Base-by-base conservation (phyloP, 2,797 vertebrate genomes). In the Spondyliosoma cantharus region DNA sequence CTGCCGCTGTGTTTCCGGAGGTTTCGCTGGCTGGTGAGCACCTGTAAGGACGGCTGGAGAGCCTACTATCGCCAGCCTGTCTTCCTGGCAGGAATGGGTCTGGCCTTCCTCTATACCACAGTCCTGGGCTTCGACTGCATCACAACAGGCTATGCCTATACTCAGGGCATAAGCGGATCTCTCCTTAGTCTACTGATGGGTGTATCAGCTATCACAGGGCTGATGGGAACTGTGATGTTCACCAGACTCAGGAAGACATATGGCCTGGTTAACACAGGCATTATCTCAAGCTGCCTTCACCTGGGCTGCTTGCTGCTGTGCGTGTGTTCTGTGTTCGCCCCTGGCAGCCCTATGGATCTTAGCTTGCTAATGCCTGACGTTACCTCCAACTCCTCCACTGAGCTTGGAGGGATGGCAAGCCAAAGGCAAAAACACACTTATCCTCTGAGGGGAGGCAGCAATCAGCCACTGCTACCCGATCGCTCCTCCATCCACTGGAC, bases 121-220 rank as follows among this genome's bases (percentile, higher is more conserved):
- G 95, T 96, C 24, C 93, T 96, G 80, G 96, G 95, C 37, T 96
- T 96, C 27, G 93, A 96, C 90, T 95, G 96, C 90, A 96, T 97
- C 89, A 95, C 94, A 70, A 95, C 95, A 0, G 93, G 95, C 82
- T 96, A 96, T 5, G 93, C 95, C 72, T 96, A 95, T n/a, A 95
- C 94, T 52, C 95, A 96, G 90, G 96, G 95, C 63, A 94, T 96
- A 9, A 94, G 95, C 6, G 95, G 95, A 75, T 96, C 95, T n/a
- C 92, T 96, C 67, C 96, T 97, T 25, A 96, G 95, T 86, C 72
- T 96, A 56, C 91, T 96, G 80, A 96, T 93, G 84, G 95, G 95
- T 0, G 92, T 96, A 14, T 96, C 94, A 0, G 95, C 95, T 58
- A 85, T 95, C 60, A 95, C 94, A 0, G 95, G 95, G 56, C 93